These are phyloP conservation scores for Heterohyrax brucei DNA, from an alignment of 2,797 vertebrate genomes.

Conservation along the genomic window DNA sequence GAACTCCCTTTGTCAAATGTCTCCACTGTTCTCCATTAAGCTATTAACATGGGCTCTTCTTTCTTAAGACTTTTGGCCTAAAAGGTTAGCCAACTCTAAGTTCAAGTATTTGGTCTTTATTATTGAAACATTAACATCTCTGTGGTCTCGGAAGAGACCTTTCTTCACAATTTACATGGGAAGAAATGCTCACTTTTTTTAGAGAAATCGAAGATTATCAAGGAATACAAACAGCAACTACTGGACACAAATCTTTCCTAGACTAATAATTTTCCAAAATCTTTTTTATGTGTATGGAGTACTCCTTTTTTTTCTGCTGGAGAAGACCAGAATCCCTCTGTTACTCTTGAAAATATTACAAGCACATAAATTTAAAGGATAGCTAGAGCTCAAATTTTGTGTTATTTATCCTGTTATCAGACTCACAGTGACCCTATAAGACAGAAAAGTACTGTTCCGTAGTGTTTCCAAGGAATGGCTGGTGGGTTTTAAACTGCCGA, in stretches of 20 bases:
- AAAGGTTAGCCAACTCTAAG: constrained; percentile 73
- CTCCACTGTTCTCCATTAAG: constrained; percentile 79
- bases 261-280: neutral
- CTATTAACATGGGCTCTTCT: constrained; percentile 76
- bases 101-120: constrained; percentile 77
- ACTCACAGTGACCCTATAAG: too few species aligned
- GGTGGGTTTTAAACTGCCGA: neutral
- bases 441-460: neutral
- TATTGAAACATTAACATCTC: constrained; percentile 70
- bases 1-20: constrained; percentile 81
- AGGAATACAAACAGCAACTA: neutral
- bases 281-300: neutral
- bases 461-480: neutral
- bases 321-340: neutral
- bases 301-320: neutral
- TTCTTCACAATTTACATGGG: neutral
- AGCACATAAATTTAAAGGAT: neutral
- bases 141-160: constrained; percentile 1
- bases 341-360: neutral
- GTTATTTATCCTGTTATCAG: neutral
- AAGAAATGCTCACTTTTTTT: constrained; percentile 7
- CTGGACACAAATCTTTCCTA: neutral
- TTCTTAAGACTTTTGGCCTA: constrained; percentile 73
- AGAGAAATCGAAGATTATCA: constrained; percentile 34
- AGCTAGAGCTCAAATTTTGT: neutral